Conservation (phyloP, 2,113 vertebrate species). For the Upupa epops region DNA sequence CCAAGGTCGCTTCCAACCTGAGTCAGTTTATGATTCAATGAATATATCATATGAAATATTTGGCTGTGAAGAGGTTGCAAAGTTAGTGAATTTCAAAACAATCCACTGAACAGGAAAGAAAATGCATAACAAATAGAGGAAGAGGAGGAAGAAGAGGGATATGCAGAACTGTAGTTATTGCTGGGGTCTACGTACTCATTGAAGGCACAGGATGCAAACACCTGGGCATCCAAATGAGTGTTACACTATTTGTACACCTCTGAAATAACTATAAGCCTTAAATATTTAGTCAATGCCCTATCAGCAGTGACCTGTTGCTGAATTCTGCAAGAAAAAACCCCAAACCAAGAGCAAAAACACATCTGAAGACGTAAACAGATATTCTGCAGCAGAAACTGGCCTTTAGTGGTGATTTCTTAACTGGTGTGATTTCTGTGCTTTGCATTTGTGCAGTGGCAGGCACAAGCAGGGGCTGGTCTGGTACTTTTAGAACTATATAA, state of each 20-base stretch:
- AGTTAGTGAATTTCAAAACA: not conserved
- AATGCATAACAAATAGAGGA: not conserved
- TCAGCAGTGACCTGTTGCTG: not conserved
- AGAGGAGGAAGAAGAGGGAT: not conserved
- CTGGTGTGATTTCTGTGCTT: not conserved
- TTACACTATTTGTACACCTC: not conserved
- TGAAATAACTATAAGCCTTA: not conserved
- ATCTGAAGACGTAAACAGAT: not conserved
- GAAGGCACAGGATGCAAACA: not conserved
- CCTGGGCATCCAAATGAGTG: not conserved
- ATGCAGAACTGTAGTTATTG: not conserved
- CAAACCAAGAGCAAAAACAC: not conserved
- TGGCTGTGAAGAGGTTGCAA: not conserved
- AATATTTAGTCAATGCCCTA: not conserved
- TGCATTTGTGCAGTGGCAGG: not conserved
- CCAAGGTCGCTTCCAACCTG: too few species aligned
- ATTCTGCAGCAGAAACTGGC: not conserved
- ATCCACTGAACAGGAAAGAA: not conserved
- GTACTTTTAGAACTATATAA: not conserved
- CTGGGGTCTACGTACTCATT: not conserved
- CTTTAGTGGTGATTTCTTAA: not conserved
- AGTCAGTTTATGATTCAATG: too few species aligned
- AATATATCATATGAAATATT: not conserved
- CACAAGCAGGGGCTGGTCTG: not conserved
- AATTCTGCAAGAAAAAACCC: not conserved